phyloP scores from a whole-genome alignment of 2,113 vertebrate genomes.

The Thryonomys swinderianus region DNA sequence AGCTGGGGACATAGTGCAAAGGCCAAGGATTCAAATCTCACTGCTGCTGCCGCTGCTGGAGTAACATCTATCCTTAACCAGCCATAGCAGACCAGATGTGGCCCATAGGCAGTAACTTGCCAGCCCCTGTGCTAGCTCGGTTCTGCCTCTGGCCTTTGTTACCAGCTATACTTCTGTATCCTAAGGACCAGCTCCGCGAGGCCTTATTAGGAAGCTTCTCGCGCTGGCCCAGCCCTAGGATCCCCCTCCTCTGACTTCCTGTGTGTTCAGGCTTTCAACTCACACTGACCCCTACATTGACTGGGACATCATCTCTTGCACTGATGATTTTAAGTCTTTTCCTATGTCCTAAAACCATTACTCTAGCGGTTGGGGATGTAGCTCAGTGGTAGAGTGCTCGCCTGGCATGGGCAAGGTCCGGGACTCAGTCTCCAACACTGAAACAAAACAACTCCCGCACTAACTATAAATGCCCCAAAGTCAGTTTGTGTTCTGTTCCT shows the following conservation, averaged over 20 bases:
- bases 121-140: accelerated
- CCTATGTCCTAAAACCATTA: not conserved
- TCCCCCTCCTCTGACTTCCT: not conserved
- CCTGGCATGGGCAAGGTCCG: not conserved
- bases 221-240: too few species aligned
- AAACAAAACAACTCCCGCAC: not conserved
- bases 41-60: not conserved
- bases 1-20: not conserved
- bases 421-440: not conserved
- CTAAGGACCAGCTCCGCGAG: not conserved
- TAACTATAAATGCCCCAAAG: not conserved
- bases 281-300: not conserved
- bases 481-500: not conserved
- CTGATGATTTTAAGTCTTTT: not conserved
- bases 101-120: not conserved
- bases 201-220: not conserved
- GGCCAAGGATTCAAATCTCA: not conserved
- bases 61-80: not conserved
- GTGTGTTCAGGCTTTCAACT: not conserved
- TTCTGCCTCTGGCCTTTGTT: not conserved
- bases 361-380: not conserved
- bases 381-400: not conserved
- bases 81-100: not conserved
- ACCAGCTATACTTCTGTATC: not conserved
- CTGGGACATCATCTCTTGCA: not conserved